Evolutionary conservation across 2,797 vertebrate species (phyloP).

Genomic region (Poliocrania exsul): DNA sequence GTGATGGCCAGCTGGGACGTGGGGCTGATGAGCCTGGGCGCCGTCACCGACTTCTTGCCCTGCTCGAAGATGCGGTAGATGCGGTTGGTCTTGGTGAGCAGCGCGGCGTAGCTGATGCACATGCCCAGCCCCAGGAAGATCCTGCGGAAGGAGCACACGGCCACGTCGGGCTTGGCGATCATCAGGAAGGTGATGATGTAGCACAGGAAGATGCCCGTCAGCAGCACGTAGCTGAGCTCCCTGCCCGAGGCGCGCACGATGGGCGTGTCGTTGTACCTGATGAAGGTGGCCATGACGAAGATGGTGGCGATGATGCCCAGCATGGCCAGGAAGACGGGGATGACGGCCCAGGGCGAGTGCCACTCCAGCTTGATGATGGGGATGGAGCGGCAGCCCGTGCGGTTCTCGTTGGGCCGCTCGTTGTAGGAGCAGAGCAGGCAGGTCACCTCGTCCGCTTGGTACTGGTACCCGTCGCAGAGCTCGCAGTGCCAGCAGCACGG

Average conservation of each 20-base stretch:
- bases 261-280: conserved; percentile 96
- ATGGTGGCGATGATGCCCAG: conserved; percentile 97
- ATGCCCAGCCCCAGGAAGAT: conserved; percentile 97
- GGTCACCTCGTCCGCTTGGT: conserved; percentile 92
- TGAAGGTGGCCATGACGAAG: conserved; percentile 95
- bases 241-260: conserved; percentile 96
- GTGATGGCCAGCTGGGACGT: conserved; percentile 97
- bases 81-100: conserved; percentile 97
- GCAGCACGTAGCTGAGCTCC: conserved; percentile 95
- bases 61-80: conserved; percentile 99
- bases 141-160: conserved; percentile 93
- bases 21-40: conserved; percentile 95
- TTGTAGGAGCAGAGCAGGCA: conserved; percentile 93
- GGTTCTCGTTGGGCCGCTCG: conserved; percentile 92
- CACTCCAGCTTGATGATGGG: conserved; percentile 98
- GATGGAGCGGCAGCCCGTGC: conserved; percentile 92
- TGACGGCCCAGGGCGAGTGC: conserved; percentile 97
- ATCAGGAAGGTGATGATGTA: conserved; percentile 99
- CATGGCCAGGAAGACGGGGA: conserved; percentile 97
- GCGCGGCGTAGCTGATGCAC: conserved; percentile 98
- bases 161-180: conserved; percentile 95
- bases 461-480: conserved; percentile 95
- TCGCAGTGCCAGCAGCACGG: conserved; percentile 99
- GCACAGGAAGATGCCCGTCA: conserved; percentile 97
- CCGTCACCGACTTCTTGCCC: conserved; percentile 95